Evolutionary conservation across 64 coral and sea anemone genomes (phyloP), one percentile per base, ranked within the genome.

Genomic region (Cladopsammia gracilis): DNA sequence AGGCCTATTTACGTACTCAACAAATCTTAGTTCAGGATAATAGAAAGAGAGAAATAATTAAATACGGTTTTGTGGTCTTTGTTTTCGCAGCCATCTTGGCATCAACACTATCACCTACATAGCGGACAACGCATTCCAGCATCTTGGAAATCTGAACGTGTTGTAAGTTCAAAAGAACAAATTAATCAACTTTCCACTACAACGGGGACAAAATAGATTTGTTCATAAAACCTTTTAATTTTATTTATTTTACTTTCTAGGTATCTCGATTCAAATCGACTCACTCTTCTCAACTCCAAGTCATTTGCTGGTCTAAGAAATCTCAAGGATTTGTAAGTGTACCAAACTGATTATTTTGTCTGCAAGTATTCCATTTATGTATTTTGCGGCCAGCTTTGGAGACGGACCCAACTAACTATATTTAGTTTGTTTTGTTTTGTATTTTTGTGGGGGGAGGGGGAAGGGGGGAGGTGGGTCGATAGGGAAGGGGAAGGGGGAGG

Each of bases 241-340:
- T 45, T 54, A 10, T 48, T 62, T 74, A 5, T 14, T 61, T 83
- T 4, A 34, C 34, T 34, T 34, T 34, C 34, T 45, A 96, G 95
- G 54, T 93, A 93, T 62, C 76, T 96, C 4, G 91, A 96, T 42
- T 86, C 87, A 25, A 96, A 96, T 58, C 77, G 64, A 10, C 64
- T 96, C 18, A 84, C 79, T 20, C 46, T 92, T 22, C 51, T 96
- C 77, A 88, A 87, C 8, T 14, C 48, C 49, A 93, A 79, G 79
- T 93, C 90, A 3, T 86, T 96, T 57, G 23, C 72, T 59, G 95
- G 95, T 44, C 79, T 96, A 50, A 22, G 23, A 62, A 70, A 60
- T 26, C 15, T 96, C 15, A 92, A 79, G 72, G 90, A 96, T 78
- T 53, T 96, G 95, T 96, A 93, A 93, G 95, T 96, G 18, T 59